Evolutionary conservation across 2,113 vertebrate genomes (phyloP).

Genomic region (Trichechus manatus): DNA sequence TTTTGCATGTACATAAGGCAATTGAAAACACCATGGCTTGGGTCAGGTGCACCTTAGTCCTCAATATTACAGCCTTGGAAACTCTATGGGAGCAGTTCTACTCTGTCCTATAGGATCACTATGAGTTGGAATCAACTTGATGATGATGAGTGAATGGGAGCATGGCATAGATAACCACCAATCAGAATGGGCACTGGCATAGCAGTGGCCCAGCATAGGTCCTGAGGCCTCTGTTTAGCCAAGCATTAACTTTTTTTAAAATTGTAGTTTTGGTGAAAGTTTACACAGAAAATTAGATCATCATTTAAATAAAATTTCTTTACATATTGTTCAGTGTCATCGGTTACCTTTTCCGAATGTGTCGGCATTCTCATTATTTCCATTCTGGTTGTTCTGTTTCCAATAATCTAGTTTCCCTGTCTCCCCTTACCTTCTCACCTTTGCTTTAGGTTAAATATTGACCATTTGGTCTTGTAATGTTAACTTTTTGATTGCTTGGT

Average conservation of each 20-base stretch:
- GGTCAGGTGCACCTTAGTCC: too few relatives aligned
- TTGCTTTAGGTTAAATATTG: neutral
- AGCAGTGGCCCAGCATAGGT: neutral
- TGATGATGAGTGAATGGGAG: neutral
- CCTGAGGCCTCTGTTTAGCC: neutral
- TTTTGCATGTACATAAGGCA: too few relatives aligned
- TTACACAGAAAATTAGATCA: neutral
- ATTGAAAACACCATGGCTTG: too few relatives aligned
- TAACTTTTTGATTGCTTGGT: neutral
- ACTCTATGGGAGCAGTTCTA: too few relatives aligned
- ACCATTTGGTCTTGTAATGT: neutral
- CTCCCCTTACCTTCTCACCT: neutral
- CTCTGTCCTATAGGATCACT: neutral
- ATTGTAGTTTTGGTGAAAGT: neutral
- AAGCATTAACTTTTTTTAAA: neutral
- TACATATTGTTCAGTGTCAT: neutral
- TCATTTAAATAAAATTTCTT: neutral
- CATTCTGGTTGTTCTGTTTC: neutral
- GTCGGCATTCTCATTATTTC: neutral
- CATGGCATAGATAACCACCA: neutral
- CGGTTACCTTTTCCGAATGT: neutral
- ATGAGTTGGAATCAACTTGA: neutral
- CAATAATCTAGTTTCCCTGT: neutral
- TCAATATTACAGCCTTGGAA: too few relatives aligned
- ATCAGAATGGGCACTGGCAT: neutral